phyloP scores from a whole-genome alignment of 2,113 vertebrate genomes.

The Sphyrna mokarran region DNA sequence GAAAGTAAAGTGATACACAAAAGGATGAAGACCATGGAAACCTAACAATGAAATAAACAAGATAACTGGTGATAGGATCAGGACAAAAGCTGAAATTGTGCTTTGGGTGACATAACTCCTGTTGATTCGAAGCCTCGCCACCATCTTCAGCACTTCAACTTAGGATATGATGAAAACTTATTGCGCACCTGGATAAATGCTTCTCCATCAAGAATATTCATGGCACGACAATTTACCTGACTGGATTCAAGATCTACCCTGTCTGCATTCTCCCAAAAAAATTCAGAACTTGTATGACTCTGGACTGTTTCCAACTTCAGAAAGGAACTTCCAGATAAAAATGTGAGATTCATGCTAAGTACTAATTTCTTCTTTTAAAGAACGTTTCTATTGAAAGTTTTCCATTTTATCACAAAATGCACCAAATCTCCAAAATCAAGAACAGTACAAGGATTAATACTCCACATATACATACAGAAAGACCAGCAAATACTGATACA shows the following conservation, averaged over 20 bases:
- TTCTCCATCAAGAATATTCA: not conserved
- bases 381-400: no score
- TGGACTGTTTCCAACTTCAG: not conserved
- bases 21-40: not conserved
- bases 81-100: not conserved
- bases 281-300: not conserved
- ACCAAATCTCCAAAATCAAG: no score
- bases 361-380: no score
- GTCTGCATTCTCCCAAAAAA: not conserved
- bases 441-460: no score
- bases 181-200: not conserved
- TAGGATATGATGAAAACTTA: not conserved
- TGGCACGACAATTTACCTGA: not conserved
- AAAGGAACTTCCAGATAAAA: not conserved
- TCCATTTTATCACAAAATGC: no score
- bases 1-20: not conserved
- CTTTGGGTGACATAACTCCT: not conserved
- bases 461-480: no score
- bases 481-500: no score
- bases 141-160: not conserved
- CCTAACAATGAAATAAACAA: not conserved
- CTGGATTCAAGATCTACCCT: not conserved
- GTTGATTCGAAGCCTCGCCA: not conserved
- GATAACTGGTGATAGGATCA: not conserved
- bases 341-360: not conserved